Evolutionary conservation across 1,140 invertebrate genomes (phyloP), one percentile per base, ranked within the genome.

Genomic region (Telenomus remus): DNA sequence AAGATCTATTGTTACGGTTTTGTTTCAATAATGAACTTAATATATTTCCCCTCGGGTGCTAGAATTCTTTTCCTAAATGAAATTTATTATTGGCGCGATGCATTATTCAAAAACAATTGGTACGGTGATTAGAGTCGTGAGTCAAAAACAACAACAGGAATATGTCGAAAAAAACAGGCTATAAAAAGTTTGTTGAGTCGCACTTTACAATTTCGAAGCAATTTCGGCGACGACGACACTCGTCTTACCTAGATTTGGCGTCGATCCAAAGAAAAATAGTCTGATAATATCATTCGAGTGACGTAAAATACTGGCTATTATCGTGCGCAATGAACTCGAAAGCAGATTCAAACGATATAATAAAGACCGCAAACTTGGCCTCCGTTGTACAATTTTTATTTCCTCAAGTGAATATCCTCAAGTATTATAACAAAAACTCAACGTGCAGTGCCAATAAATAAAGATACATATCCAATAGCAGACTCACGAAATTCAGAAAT

Each of bases 281-380:
- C 74, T 57, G 79, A 84, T 84, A 81, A 84, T 83, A 84, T 84
- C 81, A 78, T 79, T 84, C 80, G 80, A 80, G 79, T 72, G 79
- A 82, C 80, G 75, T 78, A 79, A 84, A 84, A 80, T 80, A 82
- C 76, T 78, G 59, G 53, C 78, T 70, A 81, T 83, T 84, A 84
- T 82, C 76, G 74, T 71, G 75, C 78, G 76, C 69, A 82, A 84
- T 82, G 81, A 85, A 85, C 81, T 81, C 73, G 61, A 63, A 71
- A 55, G 69, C 73, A 79, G 76, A 78, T 81, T 79, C 76, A 81
- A 82, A 65, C 76, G 76, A 78, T 76, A 77, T 76, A 81, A 84
- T 80, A 84, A 80, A 82, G 75, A 80, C 79, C 56, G 37, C 51
- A 50, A 78, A 64, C 66, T 81, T 82, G 82, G 80, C 80, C 70